Evolutionary conservation across 2,888 invertebrate species (phyloP).

Genomic region (Operophtera brumata): DNA sequence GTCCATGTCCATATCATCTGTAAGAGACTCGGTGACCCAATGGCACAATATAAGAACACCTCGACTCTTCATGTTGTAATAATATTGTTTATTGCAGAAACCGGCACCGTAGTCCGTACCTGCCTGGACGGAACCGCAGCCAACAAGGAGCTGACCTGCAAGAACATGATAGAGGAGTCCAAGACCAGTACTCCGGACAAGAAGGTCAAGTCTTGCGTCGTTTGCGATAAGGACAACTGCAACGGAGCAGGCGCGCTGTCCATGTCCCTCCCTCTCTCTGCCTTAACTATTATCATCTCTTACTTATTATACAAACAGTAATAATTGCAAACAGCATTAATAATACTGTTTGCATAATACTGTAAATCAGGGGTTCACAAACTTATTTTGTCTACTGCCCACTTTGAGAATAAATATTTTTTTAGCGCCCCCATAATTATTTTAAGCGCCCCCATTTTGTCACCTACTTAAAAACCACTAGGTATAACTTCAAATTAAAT

Average conservation of each 20-base stretch:
- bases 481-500: no score
- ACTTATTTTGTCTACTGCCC: no score
- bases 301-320: constrained; percentile 61
- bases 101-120: constrained; percentile 60
- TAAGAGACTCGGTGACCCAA: no score
- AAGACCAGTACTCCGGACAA: constrained; percentile 37
- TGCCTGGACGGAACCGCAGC: constrained; percentile 64
- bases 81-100: constrained; percentile 50
- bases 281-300: constrained; percentile 54
- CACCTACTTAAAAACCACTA: no score
- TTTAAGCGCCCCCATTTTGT: no score
- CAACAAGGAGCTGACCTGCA: constrained; percentile 58
- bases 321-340: no score
- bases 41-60: no score
- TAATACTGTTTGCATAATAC: no score
- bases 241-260: constrained; percentile 66
- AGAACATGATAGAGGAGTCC: constrained; percentile 43
- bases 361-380: neutral
- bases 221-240: constrained; percentile 78
- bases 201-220: constrained; percentile 59
- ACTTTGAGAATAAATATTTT: no score
- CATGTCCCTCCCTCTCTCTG: constrained; percentile 60
- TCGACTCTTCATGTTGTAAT: no score
- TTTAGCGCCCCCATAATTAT: no score
- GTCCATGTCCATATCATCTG: no score